Evolutionary conservation across 2,888 invertebrate genomes (phyloP), one percentile per base, ranked within the genome.

Genomic region (Coleophora deauratella): DNA sequence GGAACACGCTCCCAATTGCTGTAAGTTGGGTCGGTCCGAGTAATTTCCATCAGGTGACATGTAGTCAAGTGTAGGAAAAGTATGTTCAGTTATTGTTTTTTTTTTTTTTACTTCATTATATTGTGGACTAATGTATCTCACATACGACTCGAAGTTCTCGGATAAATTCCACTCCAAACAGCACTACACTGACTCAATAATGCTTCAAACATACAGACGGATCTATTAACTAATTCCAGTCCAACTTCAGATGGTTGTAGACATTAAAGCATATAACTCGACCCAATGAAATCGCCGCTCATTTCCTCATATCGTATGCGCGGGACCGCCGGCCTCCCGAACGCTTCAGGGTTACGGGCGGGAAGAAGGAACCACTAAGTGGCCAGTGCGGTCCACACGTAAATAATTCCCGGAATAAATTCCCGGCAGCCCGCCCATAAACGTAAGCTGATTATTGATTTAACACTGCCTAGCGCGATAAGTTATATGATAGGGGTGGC

Each of bases 371-470:
- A 21, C 21, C 21, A 21, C 21, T 21, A 4, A 21, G 21, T 6
- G 31, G 31, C 4, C 31, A 31, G 31, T 31, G 21, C 35, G 33
- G 35, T 11, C 33, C 30, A 10, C 31, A 39, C 39, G 48, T 52
- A 52, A 58, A 56, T 56, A 56, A 55, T 56, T 55, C 58, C 42
- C 40, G 34, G 37, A 39, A 41, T 47, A 45, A 44, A 50, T 52
- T 50, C 45, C 35, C 44, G 36, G 28, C 33, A 35, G 28, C 30
- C 31, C 28, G 39, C 38, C 47, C 37, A 42, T 51, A 51, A 39
- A 46, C 37, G 42, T 51, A 51, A 50, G 49, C 53, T 54, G 54
- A 49, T 57, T 59, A 59, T 57, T 59, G 57, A 59, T 59, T 59
- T 51, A 57, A 52, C 49, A 50, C 41, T 38, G 35, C 42, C 46